phyloP scores from a whole-genome alignment of 2,113 vertebrate genomes.

The Sigmodon hispidus region DNA sequence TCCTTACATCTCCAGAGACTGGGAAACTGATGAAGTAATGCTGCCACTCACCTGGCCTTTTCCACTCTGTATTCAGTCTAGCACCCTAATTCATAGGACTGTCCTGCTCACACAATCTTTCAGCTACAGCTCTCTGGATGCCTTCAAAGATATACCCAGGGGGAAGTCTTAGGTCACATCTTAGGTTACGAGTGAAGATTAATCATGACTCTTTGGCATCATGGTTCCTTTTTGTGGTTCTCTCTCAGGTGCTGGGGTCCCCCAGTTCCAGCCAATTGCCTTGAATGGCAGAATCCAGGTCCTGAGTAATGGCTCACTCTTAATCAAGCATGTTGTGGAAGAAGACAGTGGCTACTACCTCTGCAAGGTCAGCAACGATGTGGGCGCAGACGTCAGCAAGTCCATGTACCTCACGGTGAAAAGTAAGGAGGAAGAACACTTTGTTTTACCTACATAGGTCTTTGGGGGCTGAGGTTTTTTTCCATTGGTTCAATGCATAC shows the following conservation, averaged over 20 bases:
- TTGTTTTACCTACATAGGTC: constrained; percentile 79
- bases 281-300: constrained; percentile 96
- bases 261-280: constrained; percentile 97
- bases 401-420: constrained; percentile 99
- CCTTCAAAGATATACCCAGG: not conserved
- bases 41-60: not conserved
- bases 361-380: constrained; percentile 99
- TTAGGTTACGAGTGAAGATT: not conserved
- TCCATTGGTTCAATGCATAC: not conserved
- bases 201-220: not conserved
- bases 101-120: not conserved
- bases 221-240: not conserved
- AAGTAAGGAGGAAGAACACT: constrained; percentile 92
- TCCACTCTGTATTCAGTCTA: not conserved
- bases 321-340: constrained; percentile 98
- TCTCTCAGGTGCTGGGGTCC: constrained; percentile 93
- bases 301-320: constrained; percentile 95
- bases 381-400: constrained; percentile 99
- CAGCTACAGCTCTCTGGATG: not conserved
- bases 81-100: not conserved
- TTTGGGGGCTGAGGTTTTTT: not conserved
- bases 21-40: not conserved
- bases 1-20: not conserved
- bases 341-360: constrained; percentile 99
- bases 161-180: not conserved